These are phyloP conservation scores for Chondrilla cf. caribensis DNA, from an alignment of 37 sponge, comb jelly and placozoan genomes.

Conservation along the genomic window DNA sequence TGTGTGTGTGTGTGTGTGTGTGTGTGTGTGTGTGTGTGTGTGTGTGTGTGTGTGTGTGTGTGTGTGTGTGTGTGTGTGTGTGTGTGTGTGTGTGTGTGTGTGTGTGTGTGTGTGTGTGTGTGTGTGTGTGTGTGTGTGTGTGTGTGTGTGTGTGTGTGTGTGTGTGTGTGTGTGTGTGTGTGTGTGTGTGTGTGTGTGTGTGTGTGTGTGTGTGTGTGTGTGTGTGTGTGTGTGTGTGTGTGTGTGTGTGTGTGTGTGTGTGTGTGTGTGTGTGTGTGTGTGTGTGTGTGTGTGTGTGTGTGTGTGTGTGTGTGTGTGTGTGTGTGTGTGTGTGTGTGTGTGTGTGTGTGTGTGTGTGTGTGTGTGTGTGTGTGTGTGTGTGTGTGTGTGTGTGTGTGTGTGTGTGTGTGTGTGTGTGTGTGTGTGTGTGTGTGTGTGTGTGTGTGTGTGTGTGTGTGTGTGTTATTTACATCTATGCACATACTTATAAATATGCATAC, in stretches of 20 bases:
- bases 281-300: constrained; percentile 9
- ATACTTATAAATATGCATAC: background rate
- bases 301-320: constrained; percentile 15
- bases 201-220: too few relatives aligned
- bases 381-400: constrained; percentile 28
- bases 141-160: too few relatives aligned
- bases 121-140: too few relatives aligned
- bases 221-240: too few relatives aligned
- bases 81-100: too few relatives aligned
- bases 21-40: constrained; percentile 31
- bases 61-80: constrained; percentile 4
- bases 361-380: constrained; percentile 24
- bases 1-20: constrained; percentile 30
- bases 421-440: constrained; percentile 6
- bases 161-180: too few relatives aligned
- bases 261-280: constrained; percentile 11
- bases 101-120: too few relatives aligned
- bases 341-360: constrained; percentile 35
- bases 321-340: constrained; percentile 11
- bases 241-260: too few relatives aligned
- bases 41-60: constrained; percentile 24
- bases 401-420: background rate
- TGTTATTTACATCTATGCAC: background rate
- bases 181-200: too few relatives aligned
- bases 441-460: constrained; percentile 17